Conservation (phyloP, 1,140 invertebrate genomes). For the Andrena cerasifolii region DNA sequence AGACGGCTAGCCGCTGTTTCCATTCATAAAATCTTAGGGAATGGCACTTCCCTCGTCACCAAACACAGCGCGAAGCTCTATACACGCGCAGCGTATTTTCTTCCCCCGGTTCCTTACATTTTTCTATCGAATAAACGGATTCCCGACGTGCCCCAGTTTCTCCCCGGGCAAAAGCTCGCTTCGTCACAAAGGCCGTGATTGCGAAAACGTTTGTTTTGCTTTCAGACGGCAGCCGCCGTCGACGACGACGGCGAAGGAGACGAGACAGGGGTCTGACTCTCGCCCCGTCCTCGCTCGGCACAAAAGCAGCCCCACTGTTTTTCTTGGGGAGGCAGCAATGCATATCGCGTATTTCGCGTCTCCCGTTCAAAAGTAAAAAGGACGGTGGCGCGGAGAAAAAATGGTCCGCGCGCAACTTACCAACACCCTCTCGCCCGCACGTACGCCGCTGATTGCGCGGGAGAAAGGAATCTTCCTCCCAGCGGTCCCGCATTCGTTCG, state of each 20-base stretch:
- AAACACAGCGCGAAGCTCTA: neutral
- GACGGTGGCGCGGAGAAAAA: constrained; percentile 30
- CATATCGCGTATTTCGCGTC: constrained; percentile 38
- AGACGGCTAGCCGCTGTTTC: constrained; percentile 19
- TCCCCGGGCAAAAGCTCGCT: constrained; percentile 1
- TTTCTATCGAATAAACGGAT: constrained; percentile 56
- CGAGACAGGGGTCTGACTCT: constrained; percentile 22
- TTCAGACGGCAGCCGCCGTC: constrained; percentile 59
- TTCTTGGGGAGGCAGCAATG: constrained; percentile 7
- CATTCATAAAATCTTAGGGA: constrained; percentile 32
- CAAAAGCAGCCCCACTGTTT: constrained; percentile 47
- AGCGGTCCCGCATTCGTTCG: neutral
- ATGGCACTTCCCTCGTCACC: constrained; percentile 27
- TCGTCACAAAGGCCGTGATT: constrained; percentile 69
- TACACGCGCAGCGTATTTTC: neutral
- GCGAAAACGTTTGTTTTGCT: constrained; percentile 69
- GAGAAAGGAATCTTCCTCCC: constrained; percentile 15
- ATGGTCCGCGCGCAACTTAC: constrained; percentile 17
- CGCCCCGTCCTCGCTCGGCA: constrained; percentile 25
- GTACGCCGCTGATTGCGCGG: constrained; percentile 21
- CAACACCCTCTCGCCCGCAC: neutral
- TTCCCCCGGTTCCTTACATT: constrained; percentile 23
- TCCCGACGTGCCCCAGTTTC: constrained; percentile 43
- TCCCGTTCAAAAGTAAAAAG: constrained; percentile 15
- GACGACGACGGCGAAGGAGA: no score